These are phyloP conservation scores for Cydia splendana DNA, from an alignment of 1,140 invertebrate genomes.

Conservation along the genomic window DNA sequence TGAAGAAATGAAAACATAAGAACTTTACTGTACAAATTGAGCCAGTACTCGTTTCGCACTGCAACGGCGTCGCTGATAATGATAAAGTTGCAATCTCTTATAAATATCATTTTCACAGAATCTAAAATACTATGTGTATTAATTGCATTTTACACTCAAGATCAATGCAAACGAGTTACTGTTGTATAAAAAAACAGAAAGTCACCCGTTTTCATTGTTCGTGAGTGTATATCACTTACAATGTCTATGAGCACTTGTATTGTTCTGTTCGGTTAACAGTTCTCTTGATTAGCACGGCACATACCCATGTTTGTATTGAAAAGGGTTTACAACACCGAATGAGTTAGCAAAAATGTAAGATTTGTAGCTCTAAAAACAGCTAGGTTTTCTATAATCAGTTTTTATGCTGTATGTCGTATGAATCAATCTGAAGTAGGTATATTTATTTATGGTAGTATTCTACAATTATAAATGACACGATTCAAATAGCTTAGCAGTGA, in stretches of 20 bases:
- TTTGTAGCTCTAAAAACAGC: not conserved
- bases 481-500: no score
- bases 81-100: not conserved
- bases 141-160: no score
- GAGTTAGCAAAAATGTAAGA: not conserved
- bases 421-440: no score
- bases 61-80: not conserved
- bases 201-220: no score
- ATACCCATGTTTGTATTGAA: not conserved
- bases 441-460: no score
- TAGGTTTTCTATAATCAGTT: not conserved
- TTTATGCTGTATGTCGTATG: no score
- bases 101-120: not conserved
- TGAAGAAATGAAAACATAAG: no score
- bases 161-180: no score
- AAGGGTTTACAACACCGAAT: not conserved
- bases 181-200: no score
- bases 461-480: no score
- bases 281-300: slow-evolving; percentile 1
- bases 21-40: not conserved
- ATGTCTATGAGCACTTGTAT: slow-evolving; percentile 1
- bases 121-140: not conserved
- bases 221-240: not conserved
- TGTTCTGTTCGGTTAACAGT: not conserved
- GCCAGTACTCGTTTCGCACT: not conserved